Conservation (phyloP, 2,113 vertebrate genomes). For the Amphilophus citrinellus region DNA sequence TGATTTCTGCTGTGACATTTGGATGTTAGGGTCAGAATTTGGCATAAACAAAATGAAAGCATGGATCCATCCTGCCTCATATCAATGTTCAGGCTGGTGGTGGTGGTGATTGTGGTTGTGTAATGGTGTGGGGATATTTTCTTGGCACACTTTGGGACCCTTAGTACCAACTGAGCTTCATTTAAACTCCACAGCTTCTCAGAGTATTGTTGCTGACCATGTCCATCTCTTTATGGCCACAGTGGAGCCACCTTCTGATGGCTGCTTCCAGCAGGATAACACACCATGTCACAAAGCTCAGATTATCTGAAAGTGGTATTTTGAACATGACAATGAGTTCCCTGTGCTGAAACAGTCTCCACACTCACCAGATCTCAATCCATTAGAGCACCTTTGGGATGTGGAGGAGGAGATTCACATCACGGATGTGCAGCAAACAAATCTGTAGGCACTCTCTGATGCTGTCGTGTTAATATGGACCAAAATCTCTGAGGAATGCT, state of each 20-base stretch:
- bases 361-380: neutral
- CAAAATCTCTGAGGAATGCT: neutral
- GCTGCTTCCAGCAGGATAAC: neutral
- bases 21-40: too few species aligned
- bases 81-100: neutral
- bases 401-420: neutral
- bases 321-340: neutral
- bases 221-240: neutral
- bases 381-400: neutral
- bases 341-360: neutral
- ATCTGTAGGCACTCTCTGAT: neutral
- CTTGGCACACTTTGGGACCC: neutral
- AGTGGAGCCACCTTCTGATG: neutral
- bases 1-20: too few species aligned
- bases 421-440: neutral
- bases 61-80: neutral
- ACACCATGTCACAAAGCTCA: neutral
- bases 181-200: neutral
- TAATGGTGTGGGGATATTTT: neutral
- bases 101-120: neutral
- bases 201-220: neutral
- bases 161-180: neutral
- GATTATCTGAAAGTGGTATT: neutral
- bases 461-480: neutral
- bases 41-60: too few species aligned